Base-by-base conservation (phyloP, 2,797 vertebrate genomes). In the Epinephelus coioides region DNA sequence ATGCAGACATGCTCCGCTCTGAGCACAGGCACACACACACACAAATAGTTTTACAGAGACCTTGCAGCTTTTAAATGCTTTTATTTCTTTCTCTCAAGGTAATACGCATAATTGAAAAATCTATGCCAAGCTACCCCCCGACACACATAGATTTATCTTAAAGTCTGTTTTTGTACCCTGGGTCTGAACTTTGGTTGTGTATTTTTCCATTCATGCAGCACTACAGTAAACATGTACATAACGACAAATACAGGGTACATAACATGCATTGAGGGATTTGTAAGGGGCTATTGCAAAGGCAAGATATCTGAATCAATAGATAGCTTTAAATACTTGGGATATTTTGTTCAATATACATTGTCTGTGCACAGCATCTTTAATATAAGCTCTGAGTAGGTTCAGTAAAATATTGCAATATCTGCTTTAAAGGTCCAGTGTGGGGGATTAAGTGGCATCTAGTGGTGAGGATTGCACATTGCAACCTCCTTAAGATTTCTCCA, bases 81-180 rank as follows among this genome's bases (percentile, higher is more conserved):
- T 61, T 51, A 9, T 68, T 44, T 67, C 5, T 44, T 46, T 55
- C 34, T 46, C 53, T 66, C 23, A 43, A 78, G n/a, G 11, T 63
- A 57, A 60, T 23, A 21, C 23, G 8, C 38, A 23, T 27, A 71
- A 59, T 9, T 34, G 1, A 49, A 40, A 43, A 21, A 15, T 59
- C 38, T 14, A 7, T 43, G 5, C 25, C 10, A 12, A 3, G 15
- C 11, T 0, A 43, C 0, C 40, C 40, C 15, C 53, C 7, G 1
- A 34, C 4, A 10, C 17, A 25, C 51, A 47, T 14, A 70, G 44
- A 61, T 61, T 5, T 60, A 4, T 43, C 23, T 13, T 11, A 12
- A 3, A 53, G 18, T 57, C 6, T 59, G 7, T 49, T 53, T 23
- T 6, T 17, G 14, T n/a, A 7, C 13, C 47, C 10, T 15, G 40